These are phyloP conservation scores for Hydrocynus forskahlii DNA, from an alignment of 2,797 vertebrate genomes.

Conservation along the genomic window DNA sequence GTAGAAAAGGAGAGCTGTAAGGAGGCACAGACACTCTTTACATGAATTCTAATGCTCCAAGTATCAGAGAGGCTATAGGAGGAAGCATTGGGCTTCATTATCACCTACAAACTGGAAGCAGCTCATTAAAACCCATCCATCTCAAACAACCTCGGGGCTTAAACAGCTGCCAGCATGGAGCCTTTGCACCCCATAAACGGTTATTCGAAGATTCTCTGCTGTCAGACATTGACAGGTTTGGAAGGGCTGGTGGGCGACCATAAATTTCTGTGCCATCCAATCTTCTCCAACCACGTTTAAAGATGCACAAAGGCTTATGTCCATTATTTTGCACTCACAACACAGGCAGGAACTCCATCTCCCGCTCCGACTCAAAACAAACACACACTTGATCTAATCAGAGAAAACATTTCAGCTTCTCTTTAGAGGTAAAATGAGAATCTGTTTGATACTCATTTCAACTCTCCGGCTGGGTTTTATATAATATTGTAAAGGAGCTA, in stretches of 20 bases:
- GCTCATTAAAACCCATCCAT: constrained; percentile 51
- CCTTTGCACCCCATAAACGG: constrained; percentile 35
- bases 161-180: constrained; percentile 45
- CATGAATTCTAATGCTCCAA: constrained; percentile 1
- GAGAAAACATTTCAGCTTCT: constrained; percentile 21
- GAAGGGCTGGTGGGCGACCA: constrained; percentile 8
- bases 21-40: constrained; percentile 24
- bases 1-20: not conserved
- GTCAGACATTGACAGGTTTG: constrained; percentile 29
- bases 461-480: constrained; percentile 32
- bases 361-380: constrained; percentile 11
- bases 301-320: not conserved
- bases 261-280: constrained; percentile 11
- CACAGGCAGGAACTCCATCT: not conserved
- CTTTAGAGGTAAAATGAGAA: constrained; percentile 25
- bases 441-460: constrained; percentile 21
- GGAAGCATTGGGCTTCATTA: constrained; percentile 45
- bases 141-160: constrained; percentile 31
- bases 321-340: not conserved
- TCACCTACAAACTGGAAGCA: constrained; percentile 51
- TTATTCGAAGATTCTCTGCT: constrained; percentile 26
- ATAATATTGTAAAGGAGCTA: constrained; percentile 29
- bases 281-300: constrained; percentile 16
- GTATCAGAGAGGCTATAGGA: constrained; percentile 22
- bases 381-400: constrained; percentile 21